phyloP scores from a whole-genome alignment of 2,797 vertebrate species.

The Phataginus tetradactyla region DNA sequence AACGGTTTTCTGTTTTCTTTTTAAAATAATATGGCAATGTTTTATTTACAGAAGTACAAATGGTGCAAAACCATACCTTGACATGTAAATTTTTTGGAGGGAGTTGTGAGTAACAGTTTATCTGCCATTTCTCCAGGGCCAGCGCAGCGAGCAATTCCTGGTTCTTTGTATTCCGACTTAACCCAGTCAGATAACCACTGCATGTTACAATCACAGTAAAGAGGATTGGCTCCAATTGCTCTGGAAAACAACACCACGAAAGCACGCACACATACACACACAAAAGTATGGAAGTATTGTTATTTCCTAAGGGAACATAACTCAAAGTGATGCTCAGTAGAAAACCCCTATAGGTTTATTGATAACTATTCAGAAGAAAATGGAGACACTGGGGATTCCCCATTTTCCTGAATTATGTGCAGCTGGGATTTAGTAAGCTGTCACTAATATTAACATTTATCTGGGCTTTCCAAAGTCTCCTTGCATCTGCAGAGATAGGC shows the following conservation, averaged over 20 bases:
- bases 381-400: neutral
- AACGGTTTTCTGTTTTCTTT: neutral
- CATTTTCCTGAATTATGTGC: neutral
- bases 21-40: neutral
- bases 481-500: neutral
- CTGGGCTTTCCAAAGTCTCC: neutral
- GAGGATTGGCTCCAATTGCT: slow-evolving; percentile 97
- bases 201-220: slow-evolving; percentile 98
- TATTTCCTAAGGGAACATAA: slow-evolving; percentile 65
- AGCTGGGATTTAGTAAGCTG: neutral
- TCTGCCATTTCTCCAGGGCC: slow-evolving; percentile 98
- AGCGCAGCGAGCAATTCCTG: slow-evolving; percentile 96
- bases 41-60: neutral
- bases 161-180: slow-evolving; percentile 98
- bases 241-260: slow-evolving; percentile 84
- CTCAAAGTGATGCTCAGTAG: neutral
- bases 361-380: neutral
- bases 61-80: slow-evolving; percentile 89
- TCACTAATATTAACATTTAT: neutral
- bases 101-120: slow-evolving; percentile 97
- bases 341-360: neutral
- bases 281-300: slow-evolving; percentile 36
- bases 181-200: slow-evolving; percentile 99
- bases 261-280: slow-evolving; percentile 54
- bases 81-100: slow-evolving; percentile 98